These are phyloP conservation scores for Hafferia zeledoni DNA, from an alignment of 2,797 vertebrate species.

Conservation along the genomic window DNA sequence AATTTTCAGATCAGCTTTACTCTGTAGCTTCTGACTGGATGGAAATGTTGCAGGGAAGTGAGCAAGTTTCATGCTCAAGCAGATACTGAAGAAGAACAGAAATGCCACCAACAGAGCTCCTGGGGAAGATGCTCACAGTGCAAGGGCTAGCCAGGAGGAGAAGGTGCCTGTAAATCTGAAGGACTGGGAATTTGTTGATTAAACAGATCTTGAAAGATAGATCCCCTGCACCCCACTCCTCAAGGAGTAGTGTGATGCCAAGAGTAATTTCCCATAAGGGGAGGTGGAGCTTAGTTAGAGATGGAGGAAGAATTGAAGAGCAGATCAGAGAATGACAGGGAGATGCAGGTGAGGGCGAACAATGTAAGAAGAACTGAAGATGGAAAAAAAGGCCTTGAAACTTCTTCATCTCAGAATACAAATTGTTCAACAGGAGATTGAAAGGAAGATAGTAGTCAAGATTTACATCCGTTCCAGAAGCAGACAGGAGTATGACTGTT, in stretches of 20 bases:
- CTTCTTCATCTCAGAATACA: background rate
- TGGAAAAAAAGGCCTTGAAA: background rate
- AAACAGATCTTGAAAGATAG: background rate
- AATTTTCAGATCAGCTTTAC: background rate
- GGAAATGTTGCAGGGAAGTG: background rate
- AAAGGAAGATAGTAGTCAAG: background rate
- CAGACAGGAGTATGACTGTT: background rate
- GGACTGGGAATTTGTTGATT: background rate
- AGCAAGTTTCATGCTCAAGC: background rate
- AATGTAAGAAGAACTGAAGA: background rate
- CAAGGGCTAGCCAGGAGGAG: background rate
- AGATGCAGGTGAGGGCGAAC: background rate
- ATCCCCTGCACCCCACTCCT: background rate
- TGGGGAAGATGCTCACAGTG: background rate
- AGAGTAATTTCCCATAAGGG: background rate
- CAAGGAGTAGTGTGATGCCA: background rate
- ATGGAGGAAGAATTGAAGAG: background rate
- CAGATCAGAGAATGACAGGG: background rate
- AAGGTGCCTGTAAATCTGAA: background rate
- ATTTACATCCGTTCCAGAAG: background rate
- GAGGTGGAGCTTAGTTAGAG: fast-evolving
- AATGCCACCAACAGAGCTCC: background rate
- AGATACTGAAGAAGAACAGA: background rate
- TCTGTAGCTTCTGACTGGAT: background rate
- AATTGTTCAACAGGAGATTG: background rate